Conservation (phyloP, 2,888 invertebrate genomes). For the Pammene aurita region DNA sequence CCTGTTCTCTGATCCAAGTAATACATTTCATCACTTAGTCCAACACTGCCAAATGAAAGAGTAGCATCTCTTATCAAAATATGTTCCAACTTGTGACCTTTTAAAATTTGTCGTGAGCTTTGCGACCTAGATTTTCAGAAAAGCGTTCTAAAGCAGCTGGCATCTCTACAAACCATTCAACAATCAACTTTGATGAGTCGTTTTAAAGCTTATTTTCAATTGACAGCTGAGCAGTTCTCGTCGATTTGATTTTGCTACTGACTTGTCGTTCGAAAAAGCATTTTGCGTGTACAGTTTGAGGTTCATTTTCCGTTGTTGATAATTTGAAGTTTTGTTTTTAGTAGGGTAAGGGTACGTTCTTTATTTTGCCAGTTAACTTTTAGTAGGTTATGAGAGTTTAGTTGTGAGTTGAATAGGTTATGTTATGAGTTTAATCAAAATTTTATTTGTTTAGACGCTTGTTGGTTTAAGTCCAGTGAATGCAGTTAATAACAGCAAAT, state of each 20-base stretch:
- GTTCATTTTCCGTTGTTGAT: background rate
- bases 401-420: conserved; percentile 2
- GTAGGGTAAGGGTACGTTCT: conserved; percentile 10
- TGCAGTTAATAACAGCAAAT: too few species aligned
- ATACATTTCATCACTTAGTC: conserved; percentile 3
- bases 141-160: conserved; percentile 24
- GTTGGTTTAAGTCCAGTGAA: background rate
- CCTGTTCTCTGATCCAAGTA: background rate
- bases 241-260: conserved; percentile 1
- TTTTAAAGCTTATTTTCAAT: background rate
- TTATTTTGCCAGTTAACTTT: conserved; percentile 26
- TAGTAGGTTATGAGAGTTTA: conserved; percentile 11
- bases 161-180: background rate
- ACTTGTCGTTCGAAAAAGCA: background rate
- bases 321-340: conserved; percentile 11
- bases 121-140: conserved; percentile 30
- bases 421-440: too few species aligned
- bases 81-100: background rate
- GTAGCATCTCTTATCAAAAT: background rate
- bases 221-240: background rate
- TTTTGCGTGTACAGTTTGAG: background rate
- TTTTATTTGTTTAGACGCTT: background rate
- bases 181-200: background rate
- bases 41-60: background rate
- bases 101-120: background rate